Base-by-base conservation (phyloP, 2,888 invertebrate species). In the Sialis fuliginosa region DNA sequence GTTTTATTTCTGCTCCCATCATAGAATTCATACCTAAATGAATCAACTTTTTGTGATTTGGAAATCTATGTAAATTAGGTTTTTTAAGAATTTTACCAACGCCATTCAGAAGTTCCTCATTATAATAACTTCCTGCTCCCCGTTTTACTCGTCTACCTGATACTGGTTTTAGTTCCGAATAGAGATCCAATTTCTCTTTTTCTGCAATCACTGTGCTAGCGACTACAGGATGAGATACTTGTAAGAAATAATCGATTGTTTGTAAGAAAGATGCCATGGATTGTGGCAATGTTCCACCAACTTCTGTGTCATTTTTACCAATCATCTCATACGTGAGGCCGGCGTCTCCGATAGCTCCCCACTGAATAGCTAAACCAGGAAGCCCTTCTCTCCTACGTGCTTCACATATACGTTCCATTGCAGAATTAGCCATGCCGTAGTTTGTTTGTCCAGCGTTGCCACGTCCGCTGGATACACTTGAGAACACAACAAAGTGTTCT, bases 391-490 rank as follows among this genome's bases (percentile, higher is more conserved):
- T 65, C 56, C 69, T 69, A 52, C 89, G 74, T 57, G 69, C 67
- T 62, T 89, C 91, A 59, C 86, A 85, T 53, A 92, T 78, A 52
- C 88, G 74, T 63, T 92, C 90, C 88, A 91, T 88, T 5, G 83
- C 74, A 0, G 89, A 88, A 68, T 92, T 93, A 39, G 89, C 81
- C 71, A 84, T 81, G 31, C 89, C 92, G 61, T 92, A 92, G 67
- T 89, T 90, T 22, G 85, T 79, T 67, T 93, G 93, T 1, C 91
- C 91, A 5, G 82, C 80, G 63, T 92, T 92, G 54, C 93, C 93
- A 30, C 90, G 75, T 10, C 92, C 92, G 60, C 91, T 90, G 0
- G 87, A 82, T 6, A 92, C 86, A 12, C 91, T 91, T 0, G 92
- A 92, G 67, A 92, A 93, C 13, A 87, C 78, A 1, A 93, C 90